Conservation (phyloP, 2,888 invertebrate genomes). For the Mayetiola destructor region DNA sequence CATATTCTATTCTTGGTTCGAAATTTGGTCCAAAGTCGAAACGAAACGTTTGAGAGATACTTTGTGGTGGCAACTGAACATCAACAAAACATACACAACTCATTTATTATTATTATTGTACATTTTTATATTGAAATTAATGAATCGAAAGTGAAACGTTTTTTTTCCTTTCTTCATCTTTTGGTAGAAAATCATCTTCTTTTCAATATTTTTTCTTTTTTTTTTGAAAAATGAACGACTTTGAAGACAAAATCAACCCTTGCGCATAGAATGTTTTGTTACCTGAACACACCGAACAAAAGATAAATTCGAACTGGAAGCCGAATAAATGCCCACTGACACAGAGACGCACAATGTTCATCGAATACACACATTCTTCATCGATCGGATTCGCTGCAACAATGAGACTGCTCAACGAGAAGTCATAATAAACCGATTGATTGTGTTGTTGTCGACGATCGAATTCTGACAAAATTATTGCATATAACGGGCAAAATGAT, state of each 20-base stretch:
- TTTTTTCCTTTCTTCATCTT: too few relatives aligned
- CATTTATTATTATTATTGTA: too few relatives aligned
- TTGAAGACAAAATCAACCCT: conserved; percentile 8
- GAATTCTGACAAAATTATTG: too few relatives aligned
- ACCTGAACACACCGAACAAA: too few relatives aligned
- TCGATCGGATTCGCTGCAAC: background rate
- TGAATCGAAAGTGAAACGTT: background rate
- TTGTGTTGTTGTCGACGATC: conserved; percentile 1
- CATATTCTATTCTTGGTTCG: too few relatives aligned
- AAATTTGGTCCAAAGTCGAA: too few relatives aligned
- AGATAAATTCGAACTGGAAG: background rate
- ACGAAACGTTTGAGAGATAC: too few relatives aligned
- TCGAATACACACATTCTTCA: background rate
- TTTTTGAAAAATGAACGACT: background rate
- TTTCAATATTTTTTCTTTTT: too few relatives aligned
- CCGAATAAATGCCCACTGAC: background rate
- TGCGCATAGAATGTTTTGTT: conserved; percentile 4
- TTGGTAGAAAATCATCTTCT: too few relatives aligned
- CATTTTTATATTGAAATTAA: conserved; percentile 3
- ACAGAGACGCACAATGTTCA: background rate
- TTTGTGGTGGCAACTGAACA: conserved; percentile 8
- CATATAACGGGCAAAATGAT: too few relatives aligned
- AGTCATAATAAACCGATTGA: conserved; percentile 10
- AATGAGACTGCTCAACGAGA: too few relatives aligned
- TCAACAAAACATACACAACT: background rate